A percentile compares a stretch with the other conserved stretches of the same genome.
These are phyloP conservation scores for Tetraneura akinire DNA, from an alignment of 1,140 invertebrate species.

Conservation along the genomic window DNA sequence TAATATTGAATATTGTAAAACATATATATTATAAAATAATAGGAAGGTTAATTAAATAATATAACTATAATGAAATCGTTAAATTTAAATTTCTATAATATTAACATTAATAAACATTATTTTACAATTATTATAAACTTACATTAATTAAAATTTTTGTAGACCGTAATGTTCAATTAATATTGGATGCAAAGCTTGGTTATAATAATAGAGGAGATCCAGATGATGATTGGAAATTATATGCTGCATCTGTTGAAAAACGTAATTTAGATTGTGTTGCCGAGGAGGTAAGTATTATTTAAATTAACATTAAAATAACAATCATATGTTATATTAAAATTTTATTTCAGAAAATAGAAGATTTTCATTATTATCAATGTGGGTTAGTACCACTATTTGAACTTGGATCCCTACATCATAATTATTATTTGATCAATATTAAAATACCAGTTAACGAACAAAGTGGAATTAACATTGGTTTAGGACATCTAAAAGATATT, in stretches of 20 bases:
- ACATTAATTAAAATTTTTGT: no score
- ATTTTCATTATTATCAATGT: conserved; percentile 85
- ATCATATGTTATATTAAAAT: conserved; percentile 32
- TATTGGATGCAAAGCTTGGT: conserved; percentile 81
- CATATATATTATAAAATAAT: no score
- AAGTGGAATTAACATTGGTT: conserved; percentile 73
- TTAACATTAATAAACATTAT: no score
- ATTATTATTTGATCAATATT: conserved; percentile 95
- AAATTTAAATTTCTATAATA: no score
- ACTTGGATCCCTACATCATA: conserved; percentile 92
- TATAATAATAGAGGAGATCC: conserved; percentile 81
- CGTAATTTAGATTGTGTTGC: conserved; percentile 77
- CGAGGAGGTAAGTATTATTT: conserved; percentile 55
- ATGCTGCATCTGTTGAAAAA: conserved; percentile 76
- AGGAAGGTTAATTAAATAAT: no score
- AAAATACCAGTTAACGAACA: conserved; percentile 76
- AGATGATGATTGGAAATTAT: conserved; percentile 77
- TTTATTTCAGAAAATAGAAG: conserved; percentile 64
- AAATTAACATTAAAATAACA: conserved; percentile 16
- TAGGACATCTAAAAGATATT: conserved; percentile 81
- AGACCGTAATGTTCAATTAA: conserved; percentile 66
- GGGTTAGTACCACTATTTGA: conserved; percentile 92
- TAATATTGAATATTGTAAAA: no score
- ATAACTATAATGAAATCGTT: no score
- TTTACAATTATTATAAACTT: no score